Evolutionary conservation across 2,797 vertebrate species (phyloP).

Genomic region (Eulemur albifrons): DNA sequence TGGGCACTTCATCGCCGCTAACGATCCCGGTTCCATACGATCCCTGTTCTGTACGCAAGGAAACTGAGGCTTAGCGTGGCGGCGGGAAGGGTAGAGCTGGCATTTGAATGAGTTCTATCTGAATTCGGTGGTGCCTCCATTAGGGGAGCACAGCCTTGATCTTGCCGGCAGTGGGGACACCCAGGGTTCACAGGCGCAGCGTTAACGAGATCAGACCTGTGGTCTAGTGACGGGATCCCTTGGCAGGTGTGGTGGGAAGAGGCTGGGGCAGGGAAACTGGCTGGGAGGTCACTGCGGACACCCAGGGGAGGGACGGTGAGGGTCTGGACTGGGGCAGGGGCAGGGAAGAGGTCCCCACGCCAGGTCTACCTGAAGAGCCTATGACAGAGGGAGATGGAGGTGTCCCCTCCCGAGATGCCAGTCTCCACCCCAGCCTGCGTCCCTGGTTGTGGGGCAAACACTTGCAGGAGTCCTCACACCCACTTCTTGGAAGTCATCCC

Average conservation of each 20-base stretch:
- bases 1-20: not conserved
- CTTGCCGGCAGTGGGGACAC: not conserved
- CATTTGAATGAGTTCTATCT: not conserved
- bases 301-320: too few relatives aligned
- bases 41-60: not conserved
- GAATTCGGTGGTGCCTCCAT: not conserved
- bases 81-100: not conserved
- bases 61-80: not conserved
- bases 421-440: not conserved
- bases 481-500: not conserved
- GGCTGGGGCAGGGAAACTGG: not conserved
- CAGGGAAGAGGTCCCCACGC: not conserved
- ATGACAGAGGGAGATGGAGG: not conserved
- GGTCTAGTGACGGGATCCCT: too few relatives aligned
- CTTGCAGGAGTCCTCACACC: not conserved
- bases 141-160: not conserved
- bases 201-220: too few relatives aligned
- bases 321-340: not conserved
- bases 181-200: not conserved
- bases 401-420: not conserved
- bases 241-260: too few relatives aligned
- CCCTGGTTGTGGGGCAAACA: not conserved
- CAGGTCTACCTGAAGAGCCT: not conserved
- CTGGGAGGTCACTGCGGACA: not conserved
- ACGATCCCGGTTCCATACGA: not conserved